A percentile compares a stretch with the other conserved stretches of the same genome.
Conservation (phyloP, 1,140 invertebrate species). For the Tenebrio molitor region DNA sequence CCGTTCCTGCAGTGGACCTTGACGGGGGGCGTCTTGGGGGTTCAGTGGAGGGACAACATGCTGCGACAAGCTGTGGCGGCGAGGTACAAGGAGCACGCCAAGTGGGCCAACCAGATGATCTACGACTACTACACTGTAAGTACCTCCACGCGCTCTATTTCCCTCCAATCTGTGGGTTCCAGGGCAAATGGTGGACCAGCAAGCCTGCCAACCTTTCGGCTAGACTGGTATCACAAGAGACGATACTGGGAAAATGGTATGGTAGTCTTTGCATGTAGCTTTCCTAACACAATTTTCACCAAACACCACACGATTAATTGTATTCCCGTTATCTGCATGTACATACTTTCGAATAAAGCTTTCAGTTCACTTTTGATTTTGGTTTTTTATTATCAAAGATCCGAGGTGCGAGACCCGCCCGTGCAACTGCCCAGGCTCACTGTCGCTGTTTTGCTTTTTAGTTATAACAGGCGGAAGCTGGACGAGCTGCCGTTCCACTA, state of each 20-base stretch:
- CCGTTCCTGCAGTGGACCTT: conserved; percentile 76
- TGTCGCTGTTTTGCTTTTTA: conserved; percentile 63
- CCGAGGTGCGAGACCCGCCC: neutral
- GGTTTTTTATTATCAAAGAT: conserved; percentile 28
- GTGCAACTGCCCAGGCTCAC: neutral
- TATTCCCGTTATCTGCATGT: conserved; percentile 55
- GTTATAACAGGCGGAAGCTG: conserved; percentile 84
- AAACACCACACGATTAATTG: conserved; percentile 6
- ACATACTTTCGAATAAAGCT: conserved; percentile 55
- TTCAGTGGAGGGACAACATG: conserved; percentile 75
- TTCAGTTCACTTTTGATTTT: conserved; percentile 48
- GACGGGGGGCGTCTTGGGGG: conserved; percentile 72
- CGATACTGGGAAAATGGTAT: conserved; percentile 71
- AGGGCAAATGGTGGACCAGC: conserved; percentile 65
- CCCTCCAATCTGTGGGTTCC: conserved; percentile 49
- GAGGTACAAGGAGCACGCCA: conserved; percentile 64
- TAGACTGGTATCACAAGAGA: conserved; percentile 63
- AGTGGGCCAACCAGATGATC: conserved; percentile 69
- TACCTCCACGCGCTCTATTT: conserved; percentile 13
- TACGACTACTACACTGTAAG: conserved; percentile 71
- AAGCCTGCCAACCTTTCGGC: conserved; percentile 58
- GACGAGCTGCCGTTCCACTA: conserved; percentile 86
- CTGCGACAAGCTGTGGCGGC: conserved; percentile 60
- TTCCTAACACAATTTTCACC: conserved; percentile 37
- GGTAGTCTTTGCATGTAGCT: conserved; percentile 43